Percentiles rank a stretch among this genome's conserved stretches.
phyloP scores from a whole-genome alignment of 2,888 invertebrate species.

The Linnaemya tessellans region DNA sequence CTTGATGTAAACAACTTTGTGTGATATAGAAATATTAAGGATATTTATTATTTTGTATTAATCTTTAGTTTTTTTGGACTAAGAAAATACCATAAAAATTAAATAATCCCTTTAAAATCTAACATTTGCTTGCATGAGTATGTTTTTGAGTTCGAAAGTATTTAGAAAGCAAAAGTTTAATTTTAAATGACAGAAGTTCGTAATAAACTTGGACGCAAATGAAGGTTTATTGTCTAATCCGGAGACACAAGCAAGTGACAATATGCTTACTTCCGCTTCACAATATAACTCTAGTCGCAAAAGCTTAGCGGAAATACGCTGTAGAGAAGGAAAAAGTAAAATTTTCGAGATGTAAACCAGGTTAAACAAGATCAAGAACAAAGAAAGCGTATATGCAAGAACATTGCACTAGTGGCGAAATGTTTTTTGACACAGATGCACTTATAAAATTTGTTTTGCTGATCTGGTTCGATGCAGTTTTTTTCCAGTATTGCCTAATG shows the following conservation, averaged over 20 bases:
- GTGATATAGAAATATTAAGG: no score
- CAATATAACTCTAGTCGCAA: conserved; percentile 2
- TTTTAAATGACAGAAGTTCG: background rate
- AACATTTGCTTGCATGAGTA: background rate
- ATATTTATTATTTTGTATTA: no score
- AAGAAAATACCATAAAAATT: no score
- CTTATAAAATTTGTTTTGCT: no score
- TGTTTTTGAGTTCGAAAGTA: background rate
- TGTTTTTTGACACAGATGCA: no score
- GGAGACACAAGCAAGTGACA: background rate
- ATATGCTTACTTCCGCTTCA: conserved; percentile 7
- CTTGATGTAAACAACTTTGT: no score
- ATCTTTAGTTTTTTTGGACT: no score
- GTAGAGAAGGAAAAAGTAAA: background rate
- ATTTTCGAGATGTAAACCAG: background rate
- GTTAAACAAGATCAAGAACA: background rate
- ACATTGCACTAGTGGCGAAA: background rate
- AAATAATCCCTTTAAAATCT: no score
- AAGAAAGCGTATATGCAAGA: background rate
- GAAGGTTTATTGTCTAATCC: background rate
- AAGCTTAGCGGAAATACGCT: background rate
- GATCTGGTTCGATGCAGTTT: no score
- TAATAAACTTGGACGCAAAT: background rate
- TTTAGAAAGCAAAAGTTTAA: background rate
- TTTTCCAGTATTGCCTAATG: no score